Evolutionary conservation across 2,888 invertebrate genomes (phyloP).

Genomic region (Imbricaverruca yamaguchii): DNA sequence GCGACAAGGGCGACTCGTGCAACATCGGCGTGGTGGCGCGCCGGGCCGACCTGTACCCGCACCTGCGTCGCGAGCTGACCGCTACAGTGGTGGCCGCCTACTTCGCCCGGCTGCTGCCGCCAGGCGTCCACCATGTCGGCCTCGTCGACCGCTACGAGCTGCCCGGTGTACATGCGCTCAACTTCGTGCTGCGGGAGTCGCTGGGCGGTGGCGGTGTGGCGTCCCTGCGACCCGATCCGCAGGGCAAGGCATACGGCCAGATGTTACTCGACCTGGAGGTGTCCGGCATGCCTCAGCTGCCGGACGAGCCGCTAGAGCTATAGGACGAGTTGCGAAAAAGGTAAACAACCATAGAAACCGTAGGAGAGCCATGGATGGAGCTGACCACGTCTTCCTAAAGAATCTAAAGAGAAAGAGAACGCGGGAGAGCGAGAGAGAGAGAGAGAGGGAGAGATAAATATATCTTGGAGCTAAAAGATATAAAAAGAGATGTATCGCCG

Average conservation of each 20-base stretch:
- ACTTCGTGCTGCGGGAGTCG: conserved; percentile 44
- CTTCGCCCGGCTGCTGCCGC: conserved; percentile 42
- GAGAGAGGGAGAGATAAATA: too few species aligned
- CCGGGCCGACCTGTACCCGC: conserved; percentile 41
- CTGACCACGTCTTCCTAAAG: too few species aligned
- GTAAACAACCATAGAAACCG: too few species aligned
- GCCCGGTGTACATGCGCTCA: conserved; percentile 45
- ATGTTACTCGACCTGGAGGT: conserved; percentile 42
- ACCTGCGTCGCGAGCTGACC: conserved; percentile 42
- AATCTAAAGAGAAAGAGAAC: too few species aligned
- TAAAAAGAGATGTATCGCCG: too few species aligned
- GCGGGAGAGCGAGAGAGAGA: too few species aligned
- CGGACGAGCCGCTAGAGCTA: neutral
- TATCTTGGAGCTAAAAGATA: too few species aligned
- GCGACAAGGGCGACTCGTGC: conserved; percentile 47
- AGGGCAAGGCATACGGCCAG: conserved; percentile 46
- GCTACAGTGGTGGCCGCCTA: conserved; percentile 41
- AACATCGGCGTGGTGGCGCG: conserved; percentile 48
- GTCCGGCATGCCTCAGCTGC: conserved; percentile 28
- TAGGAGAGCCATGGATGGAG: too few species aligned
- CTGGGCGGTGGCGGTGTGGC: conserved; percentile 48
- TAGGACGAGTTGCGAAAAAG: too few species aligned
- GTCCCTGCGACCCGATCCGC: conserved; percentile 45
- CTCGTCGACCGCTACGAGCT: conserved; percentile 42
- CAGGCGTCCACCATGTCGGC: conserved; percentile 25